These are phyloP conservation scores for Zaprionus lineosus DNA, from an alignment of 2,888 invertebrate species.

Conservation along the genomic window DNA sequence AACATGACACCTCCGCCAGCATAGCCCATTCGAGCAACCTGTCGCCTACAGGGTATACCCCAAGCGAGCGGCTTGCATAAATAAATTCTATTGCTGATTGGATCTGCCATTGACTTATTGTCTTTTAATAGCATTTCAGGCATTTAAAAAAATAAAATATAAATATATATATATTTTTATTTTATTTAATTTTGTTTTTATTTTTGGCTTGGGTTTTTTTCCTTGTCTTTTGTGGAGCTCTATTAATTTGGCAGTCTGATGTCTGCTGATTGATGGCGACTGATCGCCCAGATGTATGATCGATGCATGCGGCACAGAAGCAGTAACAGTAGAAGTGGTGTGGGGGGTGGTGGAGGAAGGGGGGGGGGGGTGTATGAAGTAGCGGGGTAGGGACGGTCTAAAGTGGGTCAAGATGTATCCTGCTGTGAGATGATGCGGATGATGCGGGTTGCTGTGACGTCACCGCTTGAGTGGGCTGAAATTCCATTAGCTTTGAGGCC, in stretches of 20 bases:
- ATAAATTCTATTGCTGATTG: conserved; percentile 67
- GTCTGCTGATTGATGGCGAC: conserved; percentile 59
- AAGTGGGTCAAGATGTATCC: conserved; percentile 10
- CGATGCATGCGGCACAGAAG: conserved; percentile 29
- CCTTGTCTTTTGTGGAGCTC: conserved; percentile 24
- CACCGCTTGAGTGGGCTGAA: conserved; percentile 21
- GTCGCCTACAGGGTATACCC: neutral
- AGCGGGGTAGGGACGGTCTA: too few species aligned
- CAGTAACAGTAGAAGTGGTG: too few species aligned
- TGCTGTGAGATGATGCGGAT: neutral
- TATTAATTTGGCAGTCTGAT: conserved; percentile 58
- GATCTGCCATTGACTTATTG: conserved; percentile 70
- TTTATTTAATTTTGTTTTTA: neutral
- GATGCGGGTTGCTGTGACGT: conserved; percentile 7
- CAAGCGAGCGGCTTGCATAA: conserved; percentile 51
- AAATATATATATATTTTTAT: neutral
- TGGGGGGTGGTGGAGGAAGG: too few species aligned
- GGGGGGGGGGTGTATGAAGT: too few species aligned
- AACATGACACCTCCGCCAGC: neutral
- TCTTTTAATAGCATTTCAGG: conserved; percentile 58
- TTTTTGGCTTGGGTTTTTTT: conserved; percentile 19
- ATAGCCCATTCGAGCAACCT: neutral
- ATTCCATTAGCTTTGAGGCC: conserved; percentile 5
- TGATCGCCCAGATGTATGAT: conserved; percentile 12
- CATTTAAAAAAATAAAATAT: conserved; percentile 22